Evolutionary conservation across 2,113 vertebrate genomes (phyloP), one percentile per base, ranked within the genome.

Genomic region (Sigmodon hispidus): DNA sequence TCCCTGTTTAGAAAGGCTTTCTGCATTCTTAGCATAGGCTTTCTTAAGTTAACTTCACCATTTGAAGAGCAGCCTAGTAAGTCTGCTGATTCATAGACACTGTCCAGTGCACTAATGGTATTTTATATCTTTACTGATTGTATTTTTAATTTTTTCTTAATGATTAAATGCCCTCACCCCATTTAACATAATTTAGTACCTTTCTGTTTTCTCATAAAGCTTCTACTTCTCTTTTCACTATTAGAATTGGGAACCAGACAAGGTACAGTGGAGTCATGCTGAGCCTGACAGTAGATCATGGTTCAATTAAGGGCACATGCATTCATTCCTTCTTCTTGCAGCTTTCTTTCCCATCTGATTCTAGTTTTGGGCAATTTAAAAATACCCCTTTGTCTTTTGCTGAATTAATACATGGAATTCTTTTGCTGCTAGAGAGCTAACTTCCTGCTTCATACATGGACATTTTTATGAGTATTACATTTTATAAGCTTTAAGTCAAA

Each of bases 391-490:
- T 76, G 52, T 87, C 69, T 76, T 91, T 87, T 29, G 45, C 59
- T 76, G 81, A 97, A 50, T 96, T 94, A 89, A 83, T 80, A 75
- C 24, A 34, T 90, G 63, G 83, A 77, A 67, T 50, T 89, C 17
- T 80, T 97, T 96, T 90, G 63, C 70, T 81, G 19, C 43, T 10
- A n/a, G 40, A 57, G 61, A 87, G 29, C 24, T 87, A 77, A 84
- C 93, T 67, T 95, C 34, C 84, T 89, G 16, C 52, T 75, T 76
- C 86, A 40, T 48, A 1, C 59, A 13, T 70, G 24, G 19, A 3
- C 13, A 26, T 90, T 96, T 89, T 85, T 57, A 50, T 85, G 50
- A 36, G 12, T 72, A 3, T 83, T 45, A n/a, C 59, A 31, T 81
- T 95, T 90, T 76, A 2, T 81, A 87, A 70, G 36, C 93, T 86